Percentiles rank a stretch among this genome's conserved stretches.
phyloP scores from a whole-genome alignment of 2,797 vertebrate genomes.

The Jordanella pulchra region DNA sequence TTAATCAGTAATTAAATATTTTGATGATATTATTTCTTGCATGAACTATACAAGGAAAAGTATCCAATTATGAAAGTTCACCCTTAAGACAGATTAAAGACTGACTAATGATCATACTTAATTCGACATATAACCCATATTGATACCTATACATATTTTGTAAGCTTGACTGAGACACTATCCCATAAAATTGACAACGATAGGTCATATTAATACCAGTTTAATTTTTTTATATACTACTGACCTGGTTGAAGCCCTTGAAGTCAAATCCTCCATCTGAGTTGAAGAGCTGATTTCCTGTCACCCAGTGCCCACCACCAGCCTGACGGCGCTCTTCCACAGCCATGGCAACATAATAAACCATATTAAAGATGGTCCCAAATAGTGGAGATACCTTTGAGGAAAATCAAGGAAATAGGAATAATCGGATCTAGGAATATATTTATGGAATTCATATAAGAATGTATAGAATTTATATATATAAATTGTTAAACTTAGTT shows the following conservation, averaged over 20 bases:
- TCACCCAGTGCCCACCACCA: constrained; percentile 78
- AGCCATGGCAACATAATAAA: constrained; percentile 80
- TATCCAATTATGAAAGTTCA: neutral
- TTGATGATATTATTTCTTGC: neutral
- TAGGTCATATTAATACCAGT: neutral
- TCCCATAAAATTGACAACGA: neutral
- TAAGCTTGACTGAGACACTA: neutral
- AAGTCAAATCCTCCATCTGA: constrained; percentile 75
- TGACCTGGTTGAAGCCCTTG: constrained; percentile 81
- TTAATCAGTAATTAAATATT: neutral
- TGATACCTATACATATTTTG: neutral
- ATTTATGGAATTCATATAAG: no score
- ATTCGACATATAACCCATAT: neutral
- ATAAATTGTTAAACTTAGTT: no score
- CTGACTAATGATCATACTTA: neutral
- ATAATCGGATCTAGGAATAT: no score
- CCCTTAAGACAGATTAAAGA: neutral
- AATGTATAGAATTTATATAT: no score
- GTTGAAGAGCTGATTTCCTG: constrained; percentile 72
- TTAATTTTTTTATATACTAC: neutral
- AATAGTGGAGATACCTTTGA: constrained; percentile 91
- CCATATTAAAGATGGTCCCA: constrained; percentile 88
- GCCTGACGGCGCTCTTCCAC: constrained; percentile 72
- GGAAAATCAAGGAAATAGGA: neutral
- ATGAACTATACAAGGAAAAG: neutral